Conservation (phyloP, 2,113 vertebrate species). For the Ciconia boyciana region DNA sequence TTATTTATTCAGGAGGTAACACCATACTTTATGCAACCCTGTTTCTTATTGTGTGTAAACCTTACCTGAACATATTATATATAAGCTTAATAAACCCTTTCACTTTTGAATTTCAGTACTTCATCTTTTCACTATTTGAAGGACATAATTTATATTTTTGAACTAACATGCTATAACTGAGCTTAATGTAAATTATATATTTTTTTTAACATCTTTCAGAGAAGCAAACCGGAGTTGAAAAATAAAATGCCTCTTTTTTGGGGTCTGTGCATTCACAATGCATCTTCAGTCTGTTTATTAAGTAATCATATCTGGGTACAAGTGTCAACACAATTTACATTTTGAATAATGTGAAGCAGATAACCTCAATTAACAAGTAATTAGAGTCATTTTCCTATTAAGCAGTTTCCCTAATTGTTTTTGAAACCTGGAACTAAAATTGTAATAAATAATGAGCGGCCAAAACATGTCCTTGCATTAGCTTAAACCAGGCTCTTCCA, state of each 20-base stretch:
- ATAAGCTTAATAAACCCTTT: not conserved
- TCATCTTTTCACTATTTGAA: not conserved
- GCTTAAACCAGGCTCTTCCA: not conserved
- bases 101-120: not conserved
- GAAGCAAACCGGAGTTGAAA: not conserved
- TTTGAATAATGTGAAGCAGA: constrained; percentile 68
- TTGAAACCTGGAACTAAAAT: constrained; percentile 70
- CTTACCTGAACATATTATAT: not conserved
- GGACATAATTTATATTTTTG: not conserved
- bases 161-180: not conserved
- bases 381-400: constrained; percentile 67
- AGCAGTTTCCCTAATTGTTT: constrained; percentile 70
- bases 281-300: constrained; percentile 64
- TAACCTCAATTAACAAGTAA: constrained; percentile 70
- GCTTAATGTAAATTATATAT: not conserved
- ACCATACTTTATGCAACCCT: not conserved
- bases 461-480: constrained; percentile 39
- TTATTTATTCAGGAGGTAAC: not conserved
- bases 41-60: not conserved
- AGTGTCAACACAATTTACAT: constrained; percentile 66
- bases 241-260: not conserved
- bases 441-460: constrained; percentile 57
- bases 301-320: constrained; percentile 62
- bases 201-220: not conserved
- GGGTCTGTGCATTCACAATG: not conserved